Percentiles rank a stretch among this genome's conserved stretches.
phyloP scores from a whole-genome alignment of 2,113 vertebrate species.

The Platysteira castanea region DNA sequence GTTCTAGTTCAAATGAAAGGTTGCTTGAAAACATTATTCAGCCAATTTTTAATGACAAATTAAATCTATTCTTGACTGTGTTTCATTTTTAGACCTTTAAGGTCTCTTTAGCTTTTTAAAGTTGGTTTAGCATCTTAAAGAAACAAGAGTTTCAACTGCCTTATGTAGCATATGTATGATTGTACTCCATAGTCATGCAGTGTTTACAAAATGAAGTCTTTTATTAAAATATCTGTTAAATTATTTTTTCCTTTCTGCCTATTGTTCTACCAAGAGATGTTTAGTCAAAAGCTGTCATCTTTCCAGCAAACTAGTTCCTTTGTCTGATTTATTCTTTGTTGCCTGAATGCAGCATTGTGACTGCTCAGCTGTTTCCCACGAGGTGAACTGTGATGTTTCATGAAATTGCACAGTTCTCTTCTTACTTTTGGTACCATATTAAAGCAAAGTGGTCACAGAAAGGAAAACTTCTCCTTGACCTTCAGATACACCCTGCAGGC shows the following conservation, averaged over 20 bases:
- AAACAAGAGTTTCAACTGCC: not conserved
- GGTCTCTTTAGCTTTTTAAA: not conserved
- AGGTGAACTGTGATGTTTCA: not conserved
- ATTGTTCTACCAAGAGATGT: not conserved
- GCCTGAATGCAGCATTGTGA: accelerated
- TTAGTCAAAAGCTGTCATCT: not conserved
- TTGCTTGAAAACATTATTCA: not conserved
- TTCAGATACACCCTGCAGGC: not conserved
- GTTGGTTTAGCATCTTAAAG: not conserved
- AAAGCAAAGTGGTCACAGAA: not conserved
- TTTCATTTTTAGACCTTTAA: not conserved
- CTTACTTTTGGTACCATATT: not conserved
- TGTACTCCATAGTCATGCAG: not conserved
- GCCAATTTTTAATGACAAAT: not conserved
- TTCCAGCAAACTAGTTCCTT: not conserved
- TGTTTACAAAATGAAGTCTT: not conserved
- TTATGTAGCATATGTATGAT: not conserved
- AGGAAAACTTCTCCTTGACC: not conserved
- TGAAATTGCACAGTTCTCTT: not conserved
- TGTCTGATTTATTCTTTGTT: not conserved
- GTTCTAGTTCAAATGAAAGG: not conserved
- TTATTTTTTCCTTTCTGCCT: not conserved
- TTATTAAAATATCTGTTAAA: not conserved
- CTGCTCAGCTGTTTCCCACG: not conserved
- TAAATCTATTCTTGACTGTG: not conserved